phyloP scores from a whole-genome alignment of 2,113 vertebrate species.

The Gadus macrocephalus region DNA sequence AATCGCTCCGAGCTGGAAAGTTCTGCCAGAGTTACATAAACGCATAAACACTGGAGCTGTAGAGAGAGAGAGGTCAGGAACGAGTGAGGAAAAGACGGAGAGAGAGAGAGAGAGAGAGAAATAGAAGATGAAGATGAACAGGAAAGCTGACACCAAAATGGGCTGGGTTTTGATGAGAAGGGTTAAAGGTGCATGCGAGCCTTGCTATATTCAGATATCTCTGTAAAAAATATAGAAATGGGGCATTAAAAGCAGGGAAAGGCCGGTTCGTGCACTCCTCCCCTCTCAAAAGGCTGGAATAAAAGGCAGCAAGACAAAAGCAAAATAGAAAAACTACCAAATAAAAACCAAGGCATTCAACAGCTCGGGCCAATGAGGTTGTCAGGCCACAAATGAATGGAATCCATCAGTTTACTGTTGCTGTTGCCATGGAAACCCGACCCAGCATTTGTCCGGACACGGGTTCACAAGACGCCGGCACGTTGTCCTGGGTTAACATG shows the following conservation, averaged over 20 bases:
- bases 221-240: background rate
- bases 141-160: background rate
- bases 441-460: constrained; percentile 20
- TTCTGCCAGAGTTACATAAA: constrained; percentile 53
- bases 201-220: too few species aligned
- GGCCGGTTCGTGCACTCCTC: constrained; percentile 45
- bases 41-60: constrained; percentile 20
- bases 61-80: constrained; percentile 37
- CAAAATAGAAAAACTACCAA: constrained; percentile 18
- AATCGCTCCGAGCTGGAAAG: constrained; percentile 55
- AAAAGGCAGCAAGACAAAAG: constrained; percentile 27
- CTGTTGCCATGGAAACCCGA: constrained; percentile 26
- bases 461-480: too few species aligned
- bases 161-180: too few species aligned
- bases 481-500: constrained; percentile 26
- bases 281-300: constrained; percentile 51
- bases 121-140: constrained; percentile 50
- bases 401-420: constrained; percentile 32
- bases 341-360: constrained; percentile 55
- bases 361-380: constrained; percentile 26
- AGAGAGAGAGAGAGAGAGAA: constrained; percentile 20
- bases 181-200: too few species aligned
- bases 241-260: constrained; percentile 64
- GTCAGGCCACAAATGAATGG: constrained; percentile 13
- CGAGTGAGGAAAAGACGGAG: constrained; percentile 1